Evolutionary conservation across 2,888 invertebrate genomes (phyloP).

Genomic region (Poecilus cupreus): DNA sequence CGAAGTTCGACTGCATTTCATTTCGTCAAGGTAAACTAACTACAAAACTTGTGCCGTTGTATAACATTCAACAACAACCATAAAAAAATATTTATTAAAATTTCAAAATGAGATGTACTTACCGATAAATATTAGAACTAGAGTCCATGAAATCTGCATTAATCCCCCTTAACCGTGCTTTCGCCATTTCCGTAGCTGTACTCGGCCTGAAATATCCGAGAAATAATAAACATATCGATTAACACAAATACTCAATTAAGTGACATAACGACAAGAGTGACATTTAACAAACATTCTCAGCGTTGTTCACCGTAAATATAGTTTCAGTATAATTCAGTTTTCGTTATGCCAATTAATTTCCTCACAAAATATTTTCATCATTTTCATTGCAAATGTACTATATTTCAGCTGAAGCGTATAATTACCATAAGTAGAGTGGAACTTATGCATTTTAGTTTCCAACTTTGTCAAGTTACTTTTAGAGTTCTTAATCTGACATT

Average conservation of each 20-base stretch:
- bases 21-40: too few species aligned
- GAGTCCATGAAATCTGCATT: conserved; percentile 65
- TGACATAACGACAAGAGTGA: conserved; percentile 40
- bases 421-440: conserved; percentile 23
- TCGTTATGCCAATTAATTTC: conserved; percentile 45
- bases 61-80: too few species aligned
- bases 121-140: conserved; percentile 38
- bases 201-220: conserved; percentile 69
- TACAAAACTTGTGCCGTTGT: too few species aligned
- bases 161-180: conserved; percentile 70
- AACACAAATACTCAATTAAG: conserved; percentile 30
- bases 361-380: neutral
- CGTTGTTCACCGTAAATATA: neutral
- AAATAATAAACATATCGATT: conserved; percentile 12
- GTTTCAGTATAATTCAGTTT: neutral
- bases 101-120: too few species aligned
- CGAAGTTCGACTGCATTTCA: too few species aligned
- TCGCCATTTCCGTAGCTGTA: conserved; percentile 70
- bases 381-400: neutral
- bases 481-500: neutral
- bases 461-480: too few species aligned
- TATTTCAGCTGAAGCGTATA: conserved; percentile 28
- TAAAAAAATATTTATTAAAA: too few species aligned
- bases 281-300: conserved; percentile 30
- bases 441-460: conserved; percentile 16